Conservation (phyloP, 1,140 invertebrate genomes). For the Panagrolaimus sp. region DNA sequence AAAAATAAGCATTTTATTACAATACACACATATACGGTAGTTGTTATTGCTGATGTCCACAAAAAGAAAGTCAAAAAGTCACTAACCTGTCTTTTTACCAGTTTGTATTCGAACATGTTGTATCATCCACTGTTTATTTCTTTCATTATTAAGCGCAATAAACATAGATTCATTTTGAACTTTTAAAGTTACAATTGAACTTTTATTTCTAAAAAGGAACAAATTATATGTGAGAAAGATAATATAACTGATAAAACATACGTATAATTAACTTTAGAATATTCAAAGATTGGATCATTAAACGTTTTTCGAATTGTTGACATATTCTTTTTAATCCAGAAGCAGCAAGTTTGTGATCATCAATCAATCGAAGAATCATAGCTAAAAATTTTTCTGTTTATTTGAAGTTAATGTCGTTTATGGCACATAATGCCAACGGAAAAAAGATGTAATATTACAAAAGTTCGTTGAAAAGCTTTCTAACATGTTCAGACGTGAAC, state of each 20-base stretch:
- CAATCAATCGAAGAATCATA: too few relatives aligned
- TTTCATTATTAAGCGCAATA: not conserved
- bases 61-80: not conserved
- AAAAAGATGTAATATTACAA: too few relatives aligned
- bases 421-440: too few relatives aligned
- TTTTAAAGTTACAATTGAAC: not conserved
- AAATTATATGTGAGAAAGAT: not conserved
- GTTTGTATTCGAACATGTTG: not conserved
- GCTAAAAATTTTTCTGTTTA: too few relatives aligned
- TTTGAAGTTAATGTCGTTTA: too few relatives aligned
- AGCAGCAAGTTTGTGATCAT: too few relatives aligned
- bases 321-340: too few relatives aligned
- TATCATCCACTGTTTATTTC: not conserved
- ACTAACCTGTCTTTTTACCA: not conserved
- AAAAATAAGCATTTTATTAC: not conserved
- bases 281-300: not conserved
- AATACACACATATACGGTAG: too few relatives aligned
- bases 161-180: slow-evolving; percentile 11
- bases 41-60: too few relatives aligned
- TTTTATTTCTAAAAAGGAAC: not conserved
- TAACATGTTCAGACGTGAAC: too few relatives aligned
- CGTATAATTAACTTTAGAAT: not conserved
- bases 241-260: not conserved
- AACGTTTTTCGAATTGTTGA: too few relatives aligned
- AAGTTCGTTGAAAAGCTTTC: too few relatives aligned